Evolutionary conservation across 2,888 invertebrate genomes (phyloP), one percentile per base, ranked within the genome.

Genomic region (Ennomos quercinarius): DNA sequence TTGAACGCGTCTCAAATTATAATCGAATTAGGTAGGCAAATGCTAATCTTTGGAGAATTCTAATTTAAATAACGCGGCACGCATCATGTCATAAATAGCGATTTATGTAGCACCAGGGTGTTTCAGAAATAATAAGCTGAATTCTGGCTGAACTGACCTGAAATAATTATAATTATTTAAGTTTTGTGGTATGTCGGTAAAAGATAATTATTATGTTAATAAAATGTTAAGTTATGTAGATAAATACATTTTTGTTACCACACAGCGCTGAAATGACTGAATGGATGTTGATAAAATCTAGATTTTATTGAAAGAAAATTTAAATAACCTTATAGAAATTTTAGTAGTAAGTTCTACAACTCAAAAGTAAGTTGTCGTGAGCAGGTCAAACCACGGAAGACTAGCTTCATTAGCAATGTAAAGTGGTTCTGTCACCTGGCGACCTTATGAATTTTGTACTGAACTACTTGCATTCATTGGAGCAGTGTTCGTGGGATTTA

Each of bases 351-450:
- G 3, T 27, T 27, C 27, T 27, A 27, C 4, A 27, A 27, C 27
- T 27, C 27, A 12, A 42, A 47, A 17, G 42, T 56, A 38, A 43
- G 41, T 57, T 48, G 39, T 52, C 42, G 35, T 48, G 48, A 35
- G 12, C 59, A 55, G 57, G 59, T 66, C 66, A 66, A 64, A 66
- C 64, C 44, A 41, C 36, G 53, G 57, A 60, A 55, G 61, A 55
- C 45, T 55, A 45, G 41, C 51, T 61, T 64, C 61, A 64, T 67
- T 61, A 61, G 58, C 58, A 64, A 57, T 67, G 67, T 63, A 64
- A 61, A 64, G 41, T 58, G 35, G 52, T 37, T 48, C 44, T n/a
- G 54, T 46, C 54, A 59, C 59, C 59, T 59, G 59, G 40, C 45
- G 45, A 54, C 59, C 59, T 46, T 54, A 59, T 59, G 54, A 59